Conservation (phyloP, 2,113 vertebrate genomes). For the Oncorhynchus masou region DNA sequence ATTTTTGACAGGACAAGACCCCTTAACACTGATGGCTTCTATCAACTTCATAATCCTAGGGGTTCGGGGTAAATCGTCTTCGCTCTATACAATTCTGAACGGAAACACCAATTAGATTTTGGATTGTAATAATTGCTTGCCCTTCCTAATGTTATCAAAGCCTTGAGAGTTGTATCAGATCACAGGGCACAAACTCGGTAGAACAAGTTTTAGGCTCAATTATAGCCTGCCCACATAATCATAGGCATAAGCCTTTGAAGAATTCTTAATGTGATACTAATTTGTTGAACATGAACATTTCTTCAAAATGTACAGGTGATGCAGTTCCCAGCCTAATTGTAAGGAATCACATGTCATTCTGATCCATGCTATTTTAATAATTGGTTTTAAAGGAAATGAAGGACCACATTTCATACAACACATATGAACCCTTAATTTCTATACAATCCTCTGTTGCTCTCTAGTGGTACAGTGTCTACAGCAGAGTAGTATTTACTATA, state of each 20-base stretch:
- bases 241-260: neutral
- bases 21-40: neutral
- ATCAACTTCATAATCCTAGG: constrained; percentile 1
- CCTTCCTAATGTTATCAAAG: constrained; percentile 53
- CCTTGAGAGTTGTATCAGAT: constrained; percentile 19
- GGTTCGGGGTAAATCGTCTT: neutral
- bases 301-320: no score
- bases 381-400: neutral
- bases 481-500: neutral
- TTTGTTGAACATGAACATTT: neutral
- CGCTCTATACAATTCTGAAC: constrained; percentile 12
- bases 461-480: constrained; percentile 54
- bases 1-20: neutral
- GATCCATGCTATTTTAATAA: neutral
- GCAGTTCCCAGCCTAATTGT: no score
- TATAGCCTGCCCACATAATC: neutral
- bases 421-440: constrained; percentile 4
- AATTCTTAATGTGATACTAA: neutral
- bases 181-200: constrained; percentile 9
- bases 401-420: neutral
- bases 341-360: neutral
- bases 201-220: neutral
- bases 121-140: constrained; percentile 22
- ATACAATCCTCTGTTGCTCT: constrained; percentile 61
- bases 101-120: constrained; percentile 20